These are phyloP conservation scores for Apamea monoglypha DNA, from an alignment of 2,888 invertebrate genomes.

Conservation along the genomic window DNA sequence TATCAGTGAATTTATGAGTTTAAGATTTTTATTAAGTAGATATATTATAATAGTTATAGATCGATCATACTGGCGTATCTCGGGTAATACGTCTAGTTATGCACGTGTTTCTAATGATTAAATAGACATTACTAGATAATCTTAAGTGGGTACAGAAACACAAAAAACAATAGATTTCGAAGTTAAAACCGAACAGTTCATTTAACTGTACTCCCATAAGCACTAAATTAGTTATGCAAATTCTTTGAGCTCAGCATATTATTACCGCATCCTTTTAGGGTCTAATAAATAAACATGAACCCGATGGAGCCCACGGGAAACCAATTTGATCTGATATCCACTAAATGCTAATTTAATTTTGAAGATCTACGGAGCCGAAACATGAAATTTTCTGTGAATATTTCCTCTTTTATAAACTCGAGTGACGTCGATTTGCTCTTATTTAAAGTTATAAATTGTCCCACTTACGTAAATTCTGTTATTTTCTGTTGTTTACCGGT, in stretches of 20 bases:
- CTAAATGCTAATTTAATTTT: conserved; percentile 85
- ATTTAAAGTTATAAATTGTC: conserved; percentile 54
- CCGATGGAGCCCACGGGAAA: conserved; percentile 77
- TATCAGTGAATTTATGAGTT: not conserved
- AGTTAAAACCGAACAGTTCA: conserved; percentile 33
- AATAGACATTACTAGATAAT: not conserved
- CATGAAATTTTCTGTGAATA: conserved; percentile 63
- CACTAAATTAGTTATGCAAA: conserved; percentile 81
- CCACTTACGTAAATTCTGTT: conserved; percentile 37
- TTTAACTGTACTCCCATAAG: conserved; percentile 68
- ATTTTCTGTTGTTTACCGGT: too few relatives aligned
- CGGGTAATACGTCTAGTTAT: not conserved
- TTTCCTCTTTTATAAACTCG: conserved; percentile 72
- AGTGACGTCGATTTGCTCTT: conserved; percentile 61
- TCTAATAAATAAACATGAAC: conserved; percentile 87
- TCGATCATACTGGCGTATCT: too few relatives aligned
- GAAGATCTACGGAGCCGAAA: conserved; percentile 71
- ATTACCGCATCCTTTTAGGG: conserved; percentile 82
- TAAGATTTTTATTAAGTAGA: not conserved
- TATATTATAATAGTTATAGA: not conserved
- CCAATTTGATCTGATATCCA: conserved; percentile 82
- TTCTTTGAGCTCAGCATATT: conserved; percentile 82
- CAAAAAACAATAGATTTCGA: conserved; percentile 3
- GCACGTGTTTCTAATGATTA: not conserved
- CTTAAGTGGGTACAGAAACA: not conserved